Conservation (phyloP, 1,140 invertebrate genomes). For the Vanessa atalanta region DNA sequence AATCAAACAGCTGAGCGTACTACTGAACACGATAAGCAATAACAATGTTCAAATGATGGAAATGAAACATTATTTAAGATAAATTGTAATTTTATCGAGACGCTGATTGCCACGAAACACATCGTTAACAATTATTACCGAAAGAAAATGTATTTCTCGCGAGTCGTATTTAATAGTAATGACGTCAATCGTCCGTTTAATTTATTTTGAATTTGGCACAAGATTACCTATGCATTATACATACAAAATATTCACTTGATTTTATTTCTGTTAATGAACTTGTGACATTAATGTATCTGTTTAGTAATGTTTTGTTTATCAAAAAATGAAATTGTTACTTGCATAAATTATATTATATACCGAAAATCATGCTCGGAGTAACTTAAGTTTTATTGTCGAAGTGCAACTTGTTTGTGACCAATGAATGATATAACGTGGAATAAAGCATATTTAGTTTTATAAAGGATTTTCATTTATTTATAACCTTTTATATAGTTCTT, state of each 20-base stretch:
- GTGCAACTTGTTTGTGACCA: constrained; percentile 73
- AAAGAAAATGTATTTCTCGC: not conserved
- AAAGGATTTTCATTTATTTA: constrained; percentile 39
- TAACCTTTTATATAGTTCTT: not conserved
- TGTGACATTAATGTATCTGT: constrained; percentile 8
- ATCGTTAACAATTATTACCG: not conserved
- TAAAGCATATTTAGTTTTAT: constrained; percentile 80
- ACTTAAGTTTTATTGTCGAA: constrained; percentile 61
- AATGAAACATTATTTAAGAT: not conserved
- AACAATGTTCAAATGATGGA: constrained; percentile 15
- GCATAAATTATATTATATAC: constrained; percentile 71
- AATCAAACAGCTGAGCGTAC: constrained; percentile 8
- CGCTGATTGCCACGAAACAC: not conserved
- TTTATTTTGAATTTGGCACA: constrained; percentile 23
- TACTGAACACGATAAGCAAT: constrained; percentile 30
- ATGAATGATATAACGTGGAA: constrained; percentile 76
- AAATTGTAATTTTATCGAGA: not conserved
- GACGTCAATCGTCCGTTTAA: constrained; percentile 9
- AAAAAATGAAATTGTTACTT: constrained; percentile 60
- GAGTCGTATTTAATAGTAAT: not conserved
- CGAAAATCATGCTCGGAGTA: constrained; percentile 57
- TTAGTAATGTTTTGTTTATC: constrained; percentile 27
- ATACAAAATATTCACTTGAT: not conserved
- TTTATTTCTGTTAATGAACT: not conserved
- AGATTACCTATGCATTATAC: not conserved